A percentile compares a stretch with the other conserved stretches of the same genome.
phyloP scores from a whole-genome alignment of 2,888 invertebrate species.

The Neuroscelio doddi region DNA sequence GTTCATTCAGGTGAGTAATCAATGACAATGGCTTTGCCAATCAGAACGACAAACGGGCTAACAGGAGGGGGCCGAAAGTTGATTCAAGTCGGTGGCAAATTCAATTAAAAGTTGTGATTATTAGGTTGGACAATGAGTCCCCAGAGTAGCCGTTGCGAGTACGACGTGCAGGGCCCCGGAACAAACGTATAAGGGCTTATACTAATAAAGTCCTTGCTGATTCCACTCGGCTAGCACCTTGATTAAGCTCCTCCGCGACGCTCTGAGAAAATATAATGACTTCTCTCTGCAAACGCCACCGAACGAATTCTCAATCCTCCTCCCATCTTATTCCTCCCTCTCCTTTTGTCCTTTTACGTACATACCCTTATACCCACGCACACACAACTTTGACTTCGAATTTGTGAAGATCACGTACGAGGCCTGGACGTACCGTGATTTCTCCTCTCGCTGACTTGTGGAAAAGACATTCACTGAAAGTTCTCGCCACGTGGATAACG shows the following conservation, averaged over 20 bases:
- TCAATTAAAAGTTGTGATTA: slow-evolving; percentile 71
- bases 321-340: slow-evolving; percentile 18
- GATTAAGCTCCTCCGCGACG: slow-evolving; percentile 70
- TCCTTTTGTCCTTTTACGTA: slow-evolving; percentile 34
- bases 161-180: slow-evolving; percentile 36
- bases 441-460: slow-evolving; percentile 39
- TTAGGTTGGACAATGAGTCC: slow-evolving; percentile 70
- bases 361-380: slow-evolving; percentile 34
- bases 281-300: slow-evolving; percentile 62
- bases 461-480: slow-evolving; percentile 23
- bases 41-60: slow-evolving; percentile 53
- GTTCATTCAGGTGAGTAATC: slow-evolving; percentile 52
- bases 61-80: slow-evolving; percentile 59
- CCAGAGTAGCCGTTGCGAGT: slow-evolving; percentile 45
- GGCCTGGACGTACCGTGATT: slow-evolving; percentile 52
- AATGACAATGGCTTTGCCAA: slow-evolving; percentile 56
- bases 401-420: slow-evolving; percentile 50
- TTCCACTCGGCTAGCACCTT: slow-evolving; percentile 70
- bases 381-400: slow-evolving; percentile 43
- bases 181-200: slow-evolving; percentile 53
- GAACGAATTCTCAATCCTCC: slow-evolving; percentile 50
- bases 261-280: slow-evolving; percentile 70
- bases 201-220: slow-evolving; percentile 71
- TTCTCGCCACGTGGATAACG: background rate
- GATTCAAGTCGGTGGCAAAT: slow-evolving; percentile 65